Conservation (phyloP, 2,888 invertebrate genomes). For the Tanypteryx hageni region DNA sequence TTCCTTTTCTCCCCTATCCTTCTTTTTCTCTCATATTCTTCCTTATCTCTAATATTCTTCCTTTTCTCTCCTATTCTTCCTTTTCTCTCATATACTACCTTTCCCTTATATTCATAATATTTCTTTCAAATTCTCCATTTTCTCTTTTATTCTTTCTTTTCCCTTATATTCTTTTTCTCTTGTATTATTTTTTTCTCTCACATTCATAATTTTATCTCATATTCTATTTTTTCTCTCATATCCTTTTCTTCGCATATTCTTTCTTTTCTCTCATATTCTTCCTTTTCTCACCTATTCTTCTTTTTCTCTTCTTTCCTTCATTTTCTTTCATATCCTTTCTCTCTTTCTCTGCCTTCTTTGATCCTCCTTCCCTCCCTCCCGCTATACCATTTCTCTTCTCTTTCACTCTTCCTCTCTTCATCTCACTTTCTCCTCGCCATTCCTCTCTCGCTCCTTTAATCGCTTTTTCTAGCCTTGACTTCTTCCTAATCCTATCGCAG, state of each 20-base stretch:
- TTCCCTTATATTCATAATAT: too few species aligned
- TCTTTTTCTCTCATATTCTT: too few species aligned
- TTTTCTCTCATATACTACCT: too few species aligned
- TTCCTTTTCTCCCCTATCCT: too few species aligned
- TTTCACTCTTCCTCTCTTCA: constrained; percentile 72
- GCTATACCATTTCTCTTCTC: constrained; percentile 69
- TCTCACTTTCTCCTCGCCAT: constrained; percentile 72
- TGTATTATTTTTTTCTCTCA: too few species aligned
- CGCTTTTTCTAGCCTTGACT: neutral
- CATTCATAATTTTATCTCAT: too few species aligned
- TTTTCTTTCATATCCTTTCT: constrained; percentile 69
- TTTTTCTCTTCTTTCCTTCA: constrained; percentile 69
- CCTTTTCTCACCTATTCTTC: neutral
- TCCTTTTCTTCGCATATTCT: neutral
- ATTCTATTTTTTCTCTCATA: too few species aligned
- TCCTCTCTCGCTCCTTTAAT: neutral
- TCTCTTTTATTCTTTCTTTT: too few species aligned
- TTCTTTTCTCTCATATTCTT: neutral
- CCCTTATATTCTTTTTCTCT: too few species aligned
- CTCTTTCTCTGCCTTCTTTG: neutral
- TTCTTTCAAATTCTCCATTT: too few species aligned
- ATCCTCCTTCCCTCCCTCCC: neutral
- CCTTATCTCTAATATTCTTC: too few species aligned
- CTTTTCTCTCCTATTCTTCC: too few species aligned
- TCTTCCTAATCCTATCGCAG: neutral